Percentiles rank a stretch among this genome's conserved stretches.
These are phyloP conservation scores for Scopus umbretta DNA, from an alignment of 2,113 vertebrate species.

Conservation along the genomic window DNA sequence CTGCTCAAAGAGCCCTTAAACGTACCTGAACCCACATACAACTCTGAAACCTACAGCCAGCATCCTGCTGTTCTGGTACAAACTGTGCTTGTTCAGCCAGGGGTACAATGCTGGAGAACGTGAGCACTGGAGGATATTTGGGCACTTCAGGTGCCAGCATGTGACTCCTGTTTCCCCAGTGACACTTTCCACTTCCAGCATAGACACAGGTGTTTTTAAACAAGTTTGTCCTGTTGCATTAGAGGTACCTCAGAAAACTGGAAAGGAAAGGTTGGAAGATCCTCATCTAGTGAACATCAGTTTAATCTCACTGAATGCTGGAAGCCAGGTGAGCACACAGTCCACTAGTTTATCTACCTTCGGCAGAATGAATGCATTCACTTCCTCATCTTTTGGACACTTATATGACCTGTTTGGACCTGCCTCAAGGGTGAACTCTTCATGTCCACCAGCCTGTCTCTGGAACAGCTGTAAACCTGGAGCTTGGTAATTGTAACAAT, in stretches of 20 bases:
- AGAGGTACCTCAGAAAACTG: not conserved
- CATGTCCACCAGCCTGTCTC: not conserved
- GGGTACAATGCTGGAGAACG: fast-evolving
- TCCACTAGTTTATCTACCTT: not conserved
- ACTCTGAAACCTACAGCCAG: not conserved
- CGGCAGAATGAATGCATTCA: not conserved
- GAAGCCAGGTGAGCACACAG: fast-evolving
- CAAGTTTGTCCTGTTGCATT: not conserved
- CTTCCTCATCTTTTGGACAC: not conserved
- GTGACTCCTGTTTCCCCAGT: not conserved
- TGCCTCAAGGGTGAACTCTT: not conserved
- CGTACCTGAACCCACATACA: fast-evolving
- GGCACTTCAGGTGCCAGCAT: not conserved
- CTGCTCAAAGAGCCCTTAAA: not conserved
- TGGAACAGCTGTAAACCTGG: not conserved
- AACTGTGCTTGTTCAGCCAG: not conserved
- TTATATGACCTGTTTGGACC: not conserved
- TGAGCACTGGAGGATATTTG: not conserved
- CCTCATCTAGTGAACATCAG: fast-evolving
- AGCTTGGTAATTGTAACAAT: not conserved
- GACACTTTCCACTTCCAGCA: not conserved
- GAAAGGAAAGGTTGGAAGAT: not conserved
- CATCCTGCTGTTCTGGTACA: not conserved
- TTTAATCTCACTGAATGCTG: not conserved
- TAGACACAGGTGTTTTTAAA: not conserved